These are phyloP conservation scores for Tyto alba DNA, from an alignment of 2,113 vertebrate species.

Conservation along the genomic window DNA sequence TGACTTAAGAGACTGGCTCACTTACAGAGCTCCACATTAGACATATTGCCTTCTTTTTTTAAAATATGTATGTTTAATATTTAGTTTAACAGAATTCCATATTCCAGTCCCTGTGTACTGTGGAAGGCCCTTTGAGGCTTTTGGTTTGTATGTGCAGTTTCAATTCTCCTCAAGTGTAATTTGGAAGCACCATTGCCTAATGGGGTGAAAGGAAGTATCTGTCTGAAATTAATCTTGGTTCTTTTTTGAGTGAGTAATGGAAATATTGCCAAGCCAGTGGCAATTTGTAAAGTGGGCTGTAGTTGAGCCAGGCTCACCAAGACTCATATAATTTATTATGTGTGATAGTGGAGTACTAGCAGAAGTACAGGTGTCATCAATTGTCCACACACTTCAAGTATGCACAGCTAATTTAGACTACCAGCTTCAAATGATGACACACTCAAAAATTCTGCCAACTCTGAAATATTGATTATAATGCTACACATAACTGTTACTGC, in stretches of 20 bases:
- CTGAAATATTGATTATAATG: neutral
- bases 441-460: neutral
- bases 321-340: neutral
- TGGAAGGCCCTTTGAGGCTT: slow-evolving; percentile 1
- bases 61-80: slow-evolving; percentile 35
- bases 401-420: neutral
- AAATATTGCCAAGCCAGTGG: slow-evolving; percentile 23
- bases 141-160: neutral
- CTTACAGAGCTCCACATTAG: slow-evolving; percentile 36
- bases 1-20: neutral
- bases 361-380: neutral
- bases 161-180: neutral
- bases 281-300: slow-evolving; percentile 21
- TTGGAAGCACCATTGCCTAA: slow-evolving; percentile 41
- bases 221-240: slow-evolving; percentile 32
- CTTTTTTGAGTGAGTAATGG: slow-evolving; percentile 6
- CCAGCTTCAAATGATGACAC: neutral
- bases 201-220: slow-evolving; percentile 12
- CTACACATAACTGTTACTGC: neutral
- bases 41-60: slow-evolving; percentile 20
- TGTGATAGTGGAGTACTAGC: neutral
- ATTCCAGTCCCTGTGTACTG: neutral
- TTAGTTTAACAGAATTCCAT: slow-evolving; percentile 29
- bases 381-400: neutral
- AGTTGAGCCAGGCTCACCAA: neutral